Evolutionary conservation across 2,113 vertebrate species (phyloP).

Genomic region (Drymodes brunneopygia): DNA sequence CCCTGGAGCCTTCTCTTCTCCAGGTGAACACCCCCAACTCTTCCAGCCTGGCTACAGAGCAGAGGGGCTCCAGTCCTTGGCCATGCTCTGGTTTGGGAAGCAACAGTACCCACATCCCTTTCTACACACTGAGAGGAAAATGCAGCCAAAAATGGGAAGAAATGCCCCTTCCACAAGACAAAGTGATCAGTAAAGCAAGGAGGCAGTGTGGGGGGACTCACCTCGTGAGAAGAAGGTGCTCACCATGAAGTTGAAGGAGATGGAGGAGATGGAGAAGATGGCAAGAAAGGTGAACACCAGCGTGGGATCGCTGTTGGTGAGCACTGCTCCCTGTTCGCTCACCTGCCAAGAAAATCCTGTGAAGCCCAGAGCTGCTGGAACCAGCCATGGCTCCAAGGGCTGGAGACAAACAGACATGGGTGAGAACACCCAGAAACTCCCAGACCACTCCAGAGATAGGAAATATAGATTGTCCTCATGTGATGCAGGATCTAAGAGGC

Average conservation of each 20-base stretch:
- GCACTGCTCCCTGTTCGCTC: conserved; percentile 84
- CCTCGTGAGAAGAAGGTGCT: conserved; percentile 96
- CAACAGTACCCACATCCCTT: not conserved
- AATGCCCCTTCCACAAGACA: rapidly evolving
- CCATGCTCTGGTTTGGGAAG: not conserved
- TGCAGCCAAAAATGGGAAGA: not conserved
- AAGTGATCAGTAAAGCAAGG: not conserved
- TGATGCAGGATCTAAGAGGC: not conserved
- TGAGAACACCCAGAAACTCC: not conserved
- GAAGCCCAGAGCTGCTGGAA: not conserved
- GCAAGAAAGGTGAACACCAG: conserved; percentile 90
- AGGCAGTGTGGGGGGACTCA: conserved; percentile 15
- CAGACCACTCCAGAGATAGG: not conserved
- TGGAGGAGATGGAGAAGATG: conserved; percentile 83
- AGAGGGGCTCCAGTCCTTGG: not conserved
- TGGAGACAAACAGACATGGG: not conserved
- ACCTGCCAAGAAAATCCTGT: conserved; percentile 71
- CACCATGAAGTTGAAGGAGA: conserved; percentile 99
- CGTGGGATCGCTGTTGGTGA: conserved; percentile 88
- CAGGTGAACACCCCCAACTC: not conserved
- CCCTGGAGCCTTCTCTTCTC: not conserved
- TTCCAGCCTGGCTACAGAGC: not conserved
- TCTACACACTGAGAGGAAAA: not conserved
- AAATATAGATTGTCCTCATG: rapidly evolving
- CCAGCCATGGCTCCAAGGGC: rapidly evolving